Base-by-base conservation (phyloP, 2,888 invertebrate species). In the Lithophane semibrunnea region DNA sequence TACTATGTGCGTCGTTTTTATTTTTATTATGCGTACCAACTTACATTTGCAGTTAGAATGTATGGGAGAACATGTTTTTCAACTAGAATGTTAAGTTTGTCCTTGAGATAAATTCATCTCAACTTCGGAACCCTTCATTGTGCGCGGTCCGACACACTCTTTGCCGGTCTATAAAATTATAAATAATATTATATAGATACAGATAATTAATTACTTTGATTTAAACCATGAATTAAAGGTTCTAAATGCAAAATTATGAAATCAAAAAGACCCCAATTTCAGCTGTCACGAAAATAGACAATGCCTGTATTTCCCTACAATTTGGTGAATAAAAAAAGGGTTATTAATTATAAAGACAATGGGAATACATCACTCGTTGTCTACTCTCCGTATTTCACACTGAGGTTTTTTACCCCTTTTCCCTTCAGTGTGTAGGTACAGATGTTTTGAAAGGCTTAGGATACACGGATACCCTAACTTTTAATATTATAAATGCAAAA, bases 331-430 rank as follows among this genome's bases (percentile, higher is more conserved):
- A 86, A 89, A 84, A 85, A 88, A 78, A 66, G 72, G 64, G 85
- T 89, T 86, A 91, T 91, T 91, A 91, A 91, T 92, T 91, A 90
- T 82, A 77, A 81, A 86, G 85, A 91, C 92, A 92, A 92, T 90
- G 85, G 86, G 70, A 86, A 81, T 80, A 89, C 86, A 89, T 89
- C 89, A 87, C 86, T 82, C 70, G 86, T 68, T 82, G 80, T 80
- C 80, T 72, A 72, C 73, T 76, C 83, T 87, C 85, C 82, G 84
- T 80, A 82, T 84, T 90, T 86, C 75, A 85, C 79, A 80, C 77
- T 82, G 86, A 77, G 82, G 83, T 77, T 85, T 52, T 84, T 71
- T 58, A 71, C 71, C 85, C 80, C 63, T 84, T 84, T 77, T 73
- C 18, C 64, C 37, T 76, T 37, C 76, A 73, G 82, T 75, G 74